Evolutionary conservation across 2,113 vertebrate species (phyloP).

Genomic region (Brachyhypopomus occidentalis): DNA sequence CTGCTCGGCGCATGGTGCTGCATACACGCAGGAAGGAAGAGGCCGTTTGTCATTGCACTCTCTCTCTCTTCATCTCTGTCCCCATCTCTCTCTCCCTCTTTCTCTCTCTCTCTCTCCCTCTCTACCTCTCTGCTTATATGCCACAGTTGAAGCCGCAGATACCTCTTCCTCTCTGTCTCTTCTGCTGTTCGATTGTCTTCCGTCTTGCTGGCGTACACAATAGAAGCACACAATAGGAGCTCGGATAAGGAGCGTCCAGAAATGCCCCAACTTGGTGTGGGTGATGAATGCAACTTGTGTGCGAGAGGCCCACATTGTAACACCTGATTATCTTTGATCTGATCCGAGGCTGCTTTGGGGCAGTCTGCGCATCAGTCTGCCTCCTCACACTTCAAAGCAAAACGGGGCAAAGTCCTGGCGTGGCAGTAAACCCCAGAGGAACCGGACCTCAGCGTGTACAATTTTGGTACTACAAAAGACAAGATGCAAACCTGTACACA

Average conservation of each 20-base stretch:
- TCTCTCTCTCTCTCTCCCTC: slow-evolving; percentile 58
- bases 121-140: slow-evolving; percentile 46
- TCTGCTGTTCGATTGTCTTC: slow-evolving; percentile 32
- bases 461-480: slow-evolving; percentile 35
- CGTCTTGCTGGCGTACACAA: neutral
- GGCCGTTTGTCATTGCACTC: slow-evolving; percentile 81
- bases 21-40: slow-evolving; percentile 83
- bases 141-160: slow-evolving; percentile 48
- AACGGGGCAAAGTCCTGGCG: slow-evolving; percentile 1
- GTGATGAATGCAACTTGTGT: neutral
- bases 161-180: slow-evolving; percentile 49
- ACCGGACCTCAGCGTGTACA: slow-evolving; percentile 36
- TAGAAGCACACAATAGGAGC: slow-evolving; percentile 5
- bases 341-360: neutral
- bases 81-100: slow-evolving; percentile 55
- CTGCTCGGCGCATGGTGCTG: slow-evolving; percentile 78
- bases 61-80: slow-evolving; percentile 66
- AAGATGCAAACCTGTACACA: slow-evolving; percentile 37
- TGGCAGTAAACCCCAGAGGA: slow-evolving; percentile 30
- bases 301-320: neutral
- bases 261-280: neutral
- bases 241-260: neutral
- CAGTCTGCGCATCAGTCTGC: neutral
- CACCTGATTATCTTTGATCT: neutral
- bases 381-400: neutral